Base-by-base conservation (phyloP, 2,113 vertebrate genomes). In the Antigone vipio region DNA sequence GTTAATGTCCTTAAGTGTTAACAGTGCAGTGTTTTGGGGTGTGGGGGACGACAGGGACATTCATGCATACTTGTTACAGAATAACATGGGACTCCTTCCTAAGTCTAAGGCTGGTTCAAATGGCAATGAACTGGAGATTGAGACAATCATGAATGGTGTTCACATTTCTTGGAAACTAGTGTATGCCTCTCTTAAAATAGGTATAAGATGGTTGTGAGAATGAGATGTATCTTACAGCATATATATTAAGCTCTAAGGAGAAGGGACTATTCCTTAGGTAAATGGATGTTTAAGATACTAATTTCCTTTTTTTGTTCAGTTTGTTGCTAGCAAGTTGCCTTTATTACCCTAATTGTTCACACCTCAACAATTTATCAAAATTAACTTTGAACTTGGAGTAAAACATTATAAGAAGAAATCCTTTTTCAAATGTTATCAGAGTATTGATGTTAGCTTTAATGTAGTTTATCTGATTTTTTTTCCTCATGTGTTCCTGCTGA, bases 201-300 rank as follows among this genome's bases (percentile, higher is more conserved):
- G 42, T 0, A 1, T 45, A 26, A 63, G 29, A 12, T 40, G 23
- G 11, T 32, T 58, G 67, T 55, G 55, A 76, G 45, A 76, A 77
- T 18, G 9, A 56, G 22, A 17, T 66, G 11, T 12, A 38, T 59
- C 13, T 66, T 62, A 8, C 0, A 52, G 23, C 0, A 0, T 44
- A 7, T 35, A 4, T 29, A 8, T 64, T 62, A 50, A 76, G 45
- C 34, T 81, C 11, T 53, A 17, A 53, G 49, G 47, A 72, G n/a
- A 67, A 75, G 20, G 18, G n/a, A 19, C 13, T 68, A 1, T 26
- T 77, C 2, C n/a, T 71, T 45, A 74, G 53, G 38, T 34, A 68
- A 67, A 63, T 32, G 5, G 10, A 10, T 86, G 26, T 30, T 53
- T 62, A 66, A n/a, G 35, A 12, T 76, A 40, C 0, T 60, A 7